Evolutionary conservation across 2,888 invertebrate genomes (phyloP).

Genomic region (Homarus gammarus): DNA sequence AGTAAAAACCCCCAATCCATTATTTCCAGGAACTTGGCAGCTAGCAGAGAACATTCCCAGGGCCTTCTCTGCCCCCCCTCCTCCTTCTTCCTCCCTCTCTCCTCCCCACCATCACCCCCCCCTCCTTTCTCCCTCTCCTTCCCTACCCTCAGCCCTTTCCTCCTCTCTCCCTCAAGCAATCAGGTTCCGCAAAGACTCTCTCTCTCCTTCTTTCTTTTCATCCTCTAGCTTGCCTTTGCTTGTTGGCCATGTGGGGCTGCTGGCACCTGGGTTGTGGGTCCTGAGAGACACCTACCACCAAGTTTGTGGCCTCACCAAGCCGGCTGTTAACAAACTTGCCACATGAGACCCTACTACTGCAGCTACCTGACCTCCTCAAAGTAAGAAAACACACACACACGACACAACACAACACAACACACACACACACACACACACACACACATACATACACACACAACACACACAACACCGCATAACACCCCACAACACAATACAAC

Average conservation of each 20-base stretch:
- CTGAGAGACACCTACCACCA: not conserved
- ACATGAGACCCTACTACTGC: not conserved
- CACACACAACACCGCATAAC: too few relatives aligned
- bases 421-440: too few relatives aligned
- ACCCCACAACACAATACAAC: too few relatives aligned
- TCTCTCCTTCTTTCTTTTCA: not conserved
- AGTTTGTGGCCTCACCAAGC: not conserved
- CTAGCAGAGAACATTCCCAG: too few relatives aligned
- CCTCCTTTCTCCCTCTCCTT: not conserved
- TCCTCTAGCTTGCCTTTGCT: not conserved
- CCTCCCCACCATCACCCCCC: not conserved
- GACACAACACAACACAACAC: too few relatives aligned
- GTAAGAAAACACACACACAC: too few relatives aligned
- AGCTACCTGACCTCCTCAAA: too few relatives aligned
- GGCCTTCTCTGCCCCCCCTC: not conserved
- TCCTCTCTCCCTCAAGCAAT: not conserved
- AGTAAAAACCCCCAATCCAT: too few relatives aligned
- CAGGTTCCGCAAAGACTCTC: not conserved
- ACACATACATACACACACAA: too few relatives aligned
- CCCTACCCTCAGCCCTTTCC: not conserved
- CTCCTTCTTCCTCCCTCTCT: not conserved
- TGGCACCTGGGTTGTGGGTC: not conserved
- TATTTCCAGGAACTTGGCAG: too few relatives aligned
- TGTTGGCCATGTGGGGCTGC: not conserved
- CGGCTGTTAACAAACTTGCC: not conserved